Evolutionary conservation across 2,888 invertebrate species (phyloP).

Genomic region (Cheilosia impressa): DNA sequence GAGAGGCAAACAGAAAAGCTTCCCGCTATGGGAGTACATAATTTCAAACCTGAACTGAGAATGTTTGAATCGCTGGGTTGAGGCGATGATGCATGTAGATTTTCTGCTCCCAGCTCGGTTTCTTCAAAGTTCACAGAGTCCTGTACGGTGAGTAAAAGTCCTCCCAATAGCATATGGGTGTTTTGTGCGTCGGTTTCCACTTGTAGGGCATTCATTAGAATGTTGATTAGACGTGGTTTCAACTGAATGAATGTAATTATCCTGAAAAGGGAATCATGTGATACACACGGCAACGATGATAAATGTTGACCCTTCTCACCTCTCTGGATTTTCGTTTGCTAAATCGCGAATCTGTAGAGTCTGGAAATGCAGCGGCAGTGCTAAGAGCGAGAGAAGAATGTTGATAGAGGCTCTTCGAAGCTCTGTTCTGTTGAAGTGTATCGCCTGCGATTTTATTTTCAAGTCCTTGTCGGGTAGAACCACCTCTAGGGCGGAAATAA

Average conservation of each 20-base stretch:
- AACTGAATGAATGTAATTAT: conserved; percentile 87
- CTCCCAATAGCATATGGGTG: conserved; percentile 94
- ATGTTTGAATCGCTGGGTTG: conserved; percentile 84
- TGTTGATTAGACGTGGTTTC: conserved; percentile 90
- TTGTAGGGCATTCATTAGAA: conserved; percentile 92
- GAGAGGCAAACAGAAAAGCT: conserved; percentile 45
- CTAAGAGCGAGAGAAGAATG: conserved; percentile 94
- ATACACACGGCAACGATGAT: conserved; percentile 30
- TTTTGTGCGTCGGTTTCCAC: conserved; percentile 93
- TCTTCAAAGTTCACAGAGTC: conserved; percentile 91
- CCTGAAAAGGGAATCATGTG: conserved; percentile 75
- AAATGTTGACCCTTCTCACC: conserved; percentile 78
- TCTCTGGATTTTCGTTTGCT: conserved; percentile 85
- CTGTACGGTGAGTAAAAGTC: conserved; percentile 90
- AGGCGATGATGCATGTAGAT: conserved; percentile 85
- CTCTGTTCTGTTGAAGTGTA: conserved; percentile 88
- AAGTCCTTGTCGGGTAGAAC: conserved; percentile 94
- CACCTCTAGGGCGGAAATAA: conserved; percentile 94
- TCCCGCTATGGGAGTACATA: conserved; percentile 14
- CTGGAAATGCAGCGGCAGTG: conserved; percentile 96
- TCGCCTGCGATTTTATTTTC: conserved; percentile 88
- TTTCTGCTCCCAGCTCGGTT: conserved; percentile 86
- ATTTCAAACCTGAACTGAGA: conserved; percentile 87
- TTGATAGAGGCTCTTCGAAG: conserved; percentile 96
- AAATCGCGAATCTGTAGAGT: conserved; percentile 89